Base-by-base conservation (phyloP, 2,888 invertebrate species). In the Tipula confusa region DNA sequence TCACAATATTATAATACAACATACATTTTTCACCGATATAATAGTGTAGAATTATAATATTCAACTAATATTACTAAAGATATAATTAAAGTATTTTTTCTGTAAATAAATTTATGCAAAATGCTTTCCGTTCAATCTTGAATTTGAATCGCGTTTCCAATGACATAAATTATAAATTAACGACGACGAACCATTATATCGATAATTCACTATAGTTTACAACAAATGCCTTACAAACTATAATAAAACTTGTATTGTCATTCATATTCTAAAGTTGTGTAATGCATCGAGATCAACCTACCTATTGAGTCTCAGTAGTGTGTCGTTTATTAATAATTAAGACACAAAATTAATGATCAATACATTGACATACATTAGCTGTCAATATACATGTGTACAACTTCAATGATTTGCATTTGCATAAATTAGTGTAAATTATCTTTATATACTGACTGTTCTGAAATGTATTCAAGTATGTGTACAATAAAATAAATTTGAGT, bases 71-170 rank as follows among this genome's bases (percentile, higher is more conserved):
- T n/a, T n/a, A n/a, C n/a, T n/a, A 64, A 5, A 64, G 64, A 24
- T 64, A 64, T 64, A 64, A 64, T 64, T 64, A 64, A 64, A 43
- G n/a, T n/a, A n/a, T 48, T 48, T 48, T 48, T n/a, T n/a, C n/a
- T n/a, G n/a, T 9, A 9, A 24, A 7, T 64, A 64, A 64, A 64
- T 64, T 64, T 64, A 64, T 64, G 64, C 64, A 64, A 64, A 64
- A 64, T 64, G 64, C 64, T 64, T 64, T 64, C 24, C 64, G 64
- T 64, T 64, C 64, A 64, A 64, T 64, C 64, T 24, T 64, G 64
- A 64, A 64, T 24, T 64, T 64, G 64, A 64, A 64, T 24, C 64
- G 64, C 1, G 64, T 18, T 64, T 24, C 64, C 64, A 64, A 64
- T 64, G 64, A 64, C 64, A 64, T 64, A 64, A 3, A 9, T 64